phyloP scores from a whole-genome alignment of 1,140 invertebrate species.

The Acromyrmex echinatior region DNA sequence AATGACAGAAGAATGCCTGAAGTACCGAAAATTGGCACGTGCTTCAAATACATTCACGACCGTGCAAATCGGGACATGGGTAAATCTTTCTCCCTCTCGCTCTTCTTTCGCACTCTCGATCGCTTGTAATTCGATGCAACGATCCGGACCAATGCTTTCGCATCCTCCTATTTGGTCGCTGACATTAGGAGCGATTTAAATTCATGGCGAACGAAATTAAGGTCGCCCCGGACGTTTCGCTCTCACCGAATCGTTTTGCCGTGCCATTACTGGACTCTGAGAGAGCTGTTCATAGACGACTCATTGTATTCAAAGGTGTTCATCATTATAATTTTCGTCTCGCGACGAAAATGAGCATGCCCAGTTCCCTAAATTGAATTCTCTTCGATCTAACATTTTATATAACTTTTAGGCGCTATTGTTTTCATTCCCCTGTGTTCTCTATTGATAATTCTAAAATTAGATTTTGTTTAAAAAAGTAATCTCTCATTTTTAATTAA shows the following conservation, averaged over 20 bases:
- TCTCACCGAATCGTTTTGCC: conserved; percentile 38
- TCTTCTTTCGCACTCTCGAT: conserved; percentile 6
- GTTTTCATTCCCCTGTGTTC: background rate
- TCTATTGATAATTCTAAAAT: background rate
- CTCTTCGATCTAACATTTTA: background rate
- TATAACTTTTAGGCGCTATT: background rate
- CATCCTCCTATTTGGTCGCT: conserved; percentile 54
- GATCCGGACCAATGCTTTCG: conserved; percentile 55
- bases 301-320: conserved; percentile 63
- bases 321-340: conserved; percentile 44
- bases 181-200: conserved; percentile 65
- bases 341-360: conserved; percentile 35
- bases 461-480: background rate
- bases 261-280: conserved; percentile 38
- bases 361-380: conserved; percentile 16
- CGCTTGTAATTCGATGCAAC: conserved; percentile 43
- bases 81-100: background rate
- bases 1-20: background rate
- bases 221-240: conserved; percentile 52
- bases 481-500: background rate
- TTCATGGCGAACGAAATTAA: conserved; percentile 65
- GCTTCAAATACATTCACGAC: background rate
- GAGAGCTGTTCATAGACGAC: conserved; percentile 44
- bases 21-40: conserved; percentile 30
- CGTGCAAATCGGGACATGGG: background rate